These are phyloP conservation scores for Cylindroiulus punctatus DNA, from an alignment of 2,888 invertebrate species.

Conservation along the genomic window DNA sequence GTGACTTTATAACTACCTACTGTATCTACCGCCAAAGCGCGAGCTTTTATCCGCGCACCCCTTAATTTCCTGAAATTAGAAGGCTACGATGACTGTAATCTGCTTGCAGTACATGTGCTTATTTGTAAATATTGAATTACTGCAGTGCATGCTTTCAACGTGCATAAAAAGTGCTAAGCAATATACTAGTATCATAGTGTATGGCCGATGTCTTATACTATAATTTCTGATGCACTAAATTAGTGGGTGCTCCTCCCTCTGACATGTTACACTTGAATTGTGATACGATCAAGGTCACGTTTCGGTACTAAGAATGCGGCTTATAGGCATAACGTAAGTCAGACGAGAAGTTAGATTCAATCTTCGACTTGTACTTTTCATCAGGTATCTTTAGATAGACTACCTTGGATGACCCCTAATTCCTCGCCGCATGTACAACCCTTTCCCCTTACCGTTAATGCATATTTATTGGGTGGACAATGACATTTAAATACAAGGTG, in stretches of 20 bases:
- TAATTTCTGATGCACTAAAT: constrained; percentile 14
- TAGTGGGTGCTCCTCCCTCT: not conserved
- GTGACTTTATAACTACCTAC: too few relatives aligned
- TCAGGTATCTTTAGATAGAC: constrained; percentile 9
- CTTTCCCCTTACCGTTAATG: not conserved
- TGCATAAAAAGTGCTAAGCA: not conserved
- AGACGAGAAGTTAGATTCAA: not conserved
- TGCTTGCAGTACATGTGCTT: too few relatives aligned
- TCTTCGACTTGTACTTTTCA: not conserved
- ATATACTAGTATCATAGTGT: not conserved
- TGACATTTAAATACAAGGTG: not conserved
- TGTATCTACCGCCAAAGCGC: too few relatives aligned
- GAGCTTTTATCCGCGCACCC: too few relatives aligned
- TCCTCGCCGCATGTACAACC: not conserved
- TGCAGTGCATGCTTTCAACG: not conserved
- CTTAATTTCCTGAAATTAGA: too few relatives aligned
- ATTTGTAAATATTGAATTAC: too few relatives aligned
- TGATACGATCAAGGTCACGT: constrained; percentile 11
- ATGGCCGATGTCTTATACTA: not conserved
- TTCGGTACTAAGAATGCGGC: not conserved
- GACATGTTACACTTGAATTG: not conserved
- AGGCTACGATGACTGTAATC: too few relatives aligned
- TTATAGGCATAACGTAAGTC: not conserved
- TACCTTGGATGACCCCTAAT: not conserved
- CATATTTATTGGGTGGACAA: not conserved